Evolutionary conservation across 2,113 vertebrate species (phyloP).

Genomic region (Pachypanchax playfairii): DNA sequence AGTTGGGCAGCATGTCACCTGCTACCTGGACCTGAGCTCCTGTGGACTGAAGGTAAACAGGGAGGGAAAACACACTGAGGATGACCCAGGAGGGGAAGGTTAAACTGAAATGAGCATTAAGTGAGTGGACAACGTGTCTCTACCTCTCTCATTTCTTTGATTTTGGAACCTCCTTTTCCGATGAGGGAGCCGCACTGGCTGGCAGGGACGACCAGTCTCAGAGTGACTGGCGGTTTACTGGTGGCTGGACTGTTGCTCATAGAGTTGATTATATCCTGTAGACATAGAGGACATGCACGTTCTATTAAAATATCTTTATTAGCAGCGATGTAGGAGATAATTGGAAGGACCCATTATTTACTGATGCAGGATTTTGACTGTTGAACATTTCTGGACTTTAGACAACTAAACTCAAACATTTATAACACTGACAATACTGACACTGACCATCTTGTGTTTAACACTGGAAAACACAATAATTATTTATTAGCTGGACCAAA

Average conservation of each 20-base stretch:
- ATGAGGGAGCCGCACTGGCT: conserved; percentile 97
- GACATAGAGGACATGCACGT: too few species aligned
- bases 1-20: conserved; percentile 98
- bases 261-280: conserved; percentile 96
- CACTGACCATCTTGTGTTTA: too few species aligned
- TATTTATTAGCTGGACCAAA: too few species aligned
- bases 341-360: too few species aligned
- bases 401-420: too few species aligned
- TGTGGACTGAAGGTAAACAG: conserved; percentile 84
- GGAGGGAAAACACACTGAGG: neutral
- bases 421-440: too few species aligned
- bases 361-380: too few species aligned
- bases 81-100: conserved; percentile 16
- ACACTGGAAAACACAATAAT: too few species aligned
- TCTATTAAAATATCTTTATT: too few species aligned
- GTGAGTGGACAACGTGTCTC: too few species aligned
- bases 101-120: conserved; percentile 11
- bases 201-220: conserved; percentile 92
- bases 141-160: conserved; percentile 98
- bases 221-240: conserved; percentile 94
- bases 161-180: conserved; percentile 97
- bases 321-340: too few species aligned
- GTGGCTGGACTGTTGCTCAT: conserved; percentile 99
- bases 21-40: conserved; percentile 98
- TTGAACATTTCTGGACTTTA: too few species aligned